These are phyloP conservation scores for Drosophila serrata DNA, from an alignment of 1,140 invertebrate species.

Conservation along the genomic window DNA sequence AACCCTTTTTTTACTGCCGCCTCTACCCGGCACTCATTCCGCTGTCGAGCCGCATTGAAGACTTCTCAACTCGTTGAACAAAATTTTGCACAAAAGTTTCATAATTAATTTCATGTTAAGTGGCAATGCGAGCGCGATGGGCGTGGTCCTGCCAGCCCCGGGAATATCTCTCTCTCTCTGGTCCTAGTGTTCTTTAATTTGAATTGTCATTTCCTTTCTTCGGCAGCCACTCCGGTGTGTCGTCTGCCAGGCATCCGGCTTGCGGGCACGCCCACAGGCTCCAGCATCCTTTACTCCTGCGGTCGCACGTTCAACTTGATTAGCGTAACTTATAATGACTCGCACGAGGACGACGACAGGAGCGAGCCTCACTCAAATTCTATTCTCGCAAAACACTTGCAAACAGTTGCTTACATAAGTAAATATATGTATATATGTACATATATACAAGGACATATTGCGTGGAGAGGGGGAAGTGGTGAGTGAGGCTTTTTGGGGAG, in stretches of 20 bases:
- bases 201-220: constrained; percentile 83
- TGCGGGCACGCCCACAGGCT: constrained; percentile 22
- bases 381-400: constrained; percentile 53
- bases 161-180: not conserved
- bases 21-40: constrained; percentile 12
- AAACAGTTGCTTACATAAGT: constrained; percentile 65
- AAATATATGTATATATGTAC: too few species aligned
- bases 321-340: constrained; percentile 82
- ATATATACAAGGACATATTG: not conserved
- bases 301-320: constrained; percentile 78
- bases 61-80: constrained; percentile 79
- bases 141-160: constrained; percentile 30
- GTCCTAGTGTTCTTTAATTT: constrained; percentile 67
- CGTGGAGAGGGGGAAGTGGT: not conserved
- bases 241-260: constrained; percentile 64
- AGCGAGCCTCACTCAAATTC: constrained; percentile 48
- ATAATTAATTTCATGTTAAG: constrained; percentile 84
- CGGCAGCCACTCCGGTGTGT: constrained; percentile 39
- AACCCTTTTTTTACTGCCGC: constrained; percentile 19
- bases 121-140: constrained; percentile 70
- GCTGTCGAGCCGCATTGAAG: constrained; percentile 53
- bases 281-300: constrained; percentile 5
- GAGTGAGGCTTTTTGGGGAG: constrained; percentile 7
- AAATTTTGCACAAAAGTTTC: constrained; percentile 84
- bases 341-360: constrained; percentile 38